These are phyloP conservation scores for Choloepus didactylus DNA, from an alignment of 2,797 vertebrate species.

Conservation along the genomic window DNA sequence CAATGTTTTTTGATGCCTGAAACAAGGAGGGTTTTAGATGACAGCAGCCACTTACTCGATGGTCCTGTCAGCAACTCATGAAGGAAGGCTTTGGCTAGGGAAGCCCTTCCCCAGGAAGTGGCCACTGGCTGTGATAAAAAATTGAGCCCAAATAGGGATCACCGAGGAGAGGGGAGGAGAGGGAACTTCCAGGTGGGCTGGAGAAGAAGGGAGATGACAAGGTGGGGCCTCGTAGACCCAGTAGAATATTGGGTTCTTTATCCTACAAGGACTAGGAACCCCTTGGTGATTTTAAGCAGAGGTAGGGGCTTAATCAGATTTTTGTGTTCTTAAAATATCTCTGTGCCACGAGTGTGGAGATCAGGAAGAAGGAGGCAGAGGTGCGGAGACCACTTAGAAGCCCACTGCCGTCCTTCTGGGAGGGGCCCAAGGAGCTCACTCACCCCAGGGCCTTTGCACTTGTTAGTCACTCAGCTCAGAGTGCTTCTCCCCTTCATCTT, in stretches of 20 bases:
- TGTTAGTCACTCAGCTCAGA: not conserved
- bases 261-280: not conserved
- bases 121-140: accelerated
- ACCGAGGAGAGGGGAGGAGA: accelerated
- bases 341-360: not conserved
- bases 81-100: not conserved
- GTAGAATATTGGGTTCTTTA: not conserved
- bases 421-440: not conserved
- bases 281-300: not conserved
- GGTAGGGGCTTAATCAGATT: not conserved
- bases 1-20: not conserved
- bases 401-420: accelerated
- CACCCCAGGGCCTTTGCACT: not conserved
- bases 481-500: not conserved
- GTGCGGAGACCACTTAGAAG: not conserved
- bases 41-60: not conserved
- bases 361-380: accelerated
- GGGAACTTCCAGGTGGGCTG: accelerated
- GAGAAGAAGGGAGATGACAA: not conserved
- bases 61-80: not conserved
- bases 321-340: not conserved
- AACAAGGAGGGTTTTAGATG: not conserved
- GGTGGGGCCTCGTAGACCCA: not conserved
- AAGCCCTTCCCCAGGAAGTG: not conserved
- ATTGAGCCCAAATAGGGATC: not conserved